Evolutionary conservation across 2,797 vertebrate species (phyloP).

Genomic region (Crocidura indochinensis): DNA sequence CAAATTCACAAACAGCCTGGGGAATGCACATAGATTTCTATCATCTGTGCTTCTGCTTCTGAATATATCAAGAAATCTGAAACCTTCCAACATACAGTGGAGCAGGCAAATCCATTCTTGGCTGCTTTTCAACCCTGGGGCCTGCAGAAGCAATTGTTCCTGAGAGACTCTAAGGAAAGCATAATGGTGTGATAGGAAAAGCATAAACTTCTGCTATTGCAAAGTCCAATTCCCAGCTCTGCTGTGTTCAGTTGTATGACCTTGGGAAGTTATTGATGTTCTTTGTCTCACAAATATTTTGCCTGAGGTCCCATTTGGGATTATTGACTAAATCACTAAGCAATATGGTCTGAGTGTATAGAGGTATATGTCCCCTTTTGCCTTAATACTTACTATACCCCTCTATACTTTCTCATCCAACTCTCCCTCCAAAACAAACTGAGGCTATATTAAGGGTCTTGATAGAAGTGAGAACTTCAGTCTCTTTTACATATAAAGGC

Average conservation of each 20-base stretch:
- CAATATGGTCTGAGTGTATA: not conserved
- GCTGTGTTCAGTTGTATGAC: slow-evolving; percentile 16
- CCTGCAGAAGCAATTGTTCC: slow-evolving; percentile 31
- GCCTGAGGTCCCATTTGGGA: slow-evolving; percentile 21
- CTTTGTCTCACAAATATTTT: not conserved
- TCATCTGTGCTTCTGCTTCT: slow-evolving; percentile 62
- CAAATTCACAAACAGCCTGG: slow-evolving; percentile 42
- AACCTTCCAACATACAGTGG: slow-evolving; percentile 1
- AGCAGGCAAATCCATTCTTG: slow-evolving; percentile 52
- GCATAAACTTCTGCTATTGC: not conserved
- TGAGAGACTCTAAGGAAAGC: slow-evolving; percentile 24
- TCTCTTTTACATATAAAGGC: slow-evolving; percentile 4
- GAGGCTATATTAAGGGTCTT: not conserved
- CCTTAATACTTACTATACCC: not conserved
- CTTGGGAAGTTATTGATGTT: slow-evolving; percentile 53
- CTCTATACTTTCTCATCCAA: not conserved
- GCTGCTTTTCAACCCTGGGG: slow-evolving; percentile 67
- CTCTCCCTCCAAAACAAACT: not conserved
- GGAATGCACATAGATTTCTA: slow-evolving; percentile 17
- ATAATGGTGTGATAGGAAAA: slow-evolving; percentile 42
- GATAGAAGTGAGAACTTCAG: not conserved
- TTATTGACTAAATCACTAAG: not conserved
- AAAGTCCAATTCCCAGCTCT: slow-evolving; percentile 40
- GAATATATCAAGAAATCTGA: slow-evolving; percentile 47
- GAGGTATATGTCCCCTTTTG: not conserved